A percentile compares a stretch with the other conserved stretches of the same genome.
Conservation (phyloP, 1,140 invertebrate genomes). For the Bombus confusus region DNA sequence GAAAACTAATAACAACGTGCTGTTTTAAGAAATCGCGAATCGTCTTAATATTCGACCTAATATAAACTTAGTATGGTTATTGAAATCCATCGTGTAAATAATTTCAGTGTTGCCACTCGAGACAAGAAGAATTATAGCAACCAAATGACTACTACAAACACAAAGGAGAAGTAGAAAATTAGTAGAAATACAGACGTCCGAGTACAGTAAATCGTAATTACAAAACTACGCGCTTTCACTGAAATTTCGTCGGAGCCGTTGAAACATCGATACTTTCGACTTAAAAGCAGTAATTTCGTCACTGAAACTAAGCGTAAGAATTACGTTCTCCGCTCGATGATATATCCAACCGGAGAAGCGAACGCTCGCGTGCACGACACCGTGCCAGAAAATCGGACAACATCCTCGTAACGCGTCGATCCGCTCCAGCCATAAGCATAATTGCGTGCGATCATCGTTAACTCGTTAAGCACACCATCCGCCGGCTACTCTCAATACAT, state of each 20-base stretch:
- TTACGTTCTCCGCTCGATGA: neutral
- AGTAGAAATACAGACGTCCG: neutral
- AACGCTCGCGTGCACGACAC: neutral
- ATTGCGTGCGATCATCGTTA: constrained; percentile 1
- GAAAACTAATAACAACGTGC: too few species aligned
- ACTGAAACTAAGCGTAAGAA: neutral
- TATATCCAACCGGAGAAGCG: neutral
- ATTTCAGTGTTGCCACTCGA: too few species aligned
- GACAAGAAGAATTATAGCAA: too few species aligned
- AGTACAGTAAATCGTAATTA: neutral
- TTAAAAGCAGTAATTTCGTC: neutral
- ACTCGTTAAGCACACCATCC: constrained; percentile 13
- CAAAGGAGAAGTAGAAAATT: neutral
- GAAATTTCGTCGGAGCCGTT: neutral
- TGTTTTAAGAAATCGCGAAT: too few species aligned
- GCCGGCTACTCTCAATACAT: neutral
- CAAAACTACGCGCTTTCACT: constrained; percentile 1
- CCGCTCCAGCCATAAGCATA: neutral
- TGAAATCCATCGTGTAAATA: too few species aligned
- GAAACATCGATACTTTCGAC: neutral
- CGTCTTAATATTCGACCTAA: too few species aligned
- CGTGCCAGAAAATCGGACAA: neutral
- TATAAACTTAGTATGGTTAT: too few species aligned
- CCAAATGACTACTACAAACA: neutral
- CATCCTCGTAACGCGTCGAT: neutral